Percentiles rank a stretch among this genome's conserved stretches.
These are phyloP conservation scores for Halictus ligatus DNA, from an alignment of 2,888 invertebrate species.

Conservation along the genomic window DNA sequence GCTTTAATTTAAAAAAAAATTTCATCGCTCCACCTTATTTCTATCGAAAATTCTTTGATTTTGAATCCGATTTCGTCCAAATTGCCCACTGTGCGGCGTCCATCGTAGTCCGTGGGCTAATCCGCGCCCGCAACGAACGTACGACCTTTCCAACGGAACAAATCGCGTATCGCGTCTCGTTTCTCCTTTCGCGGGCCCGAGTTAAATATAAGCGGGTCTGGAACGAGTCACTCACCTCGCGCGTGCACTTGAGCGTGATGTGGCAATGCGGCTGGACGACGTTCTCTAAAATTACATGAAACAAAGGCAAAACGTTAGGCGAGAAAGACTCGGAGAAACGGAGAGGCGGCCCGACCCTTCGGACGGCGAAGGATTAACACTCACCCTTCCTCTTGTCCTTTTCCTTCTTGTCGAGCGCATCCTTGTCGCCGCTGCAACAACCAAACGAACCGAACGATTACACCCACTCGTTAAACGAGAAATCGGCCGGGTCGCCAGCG, in stretches of 20 bases:
- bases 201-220: slow-evolving; percentile 77
- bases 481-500: not conserved
- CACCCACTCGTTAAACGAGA: too few relatives aligned
- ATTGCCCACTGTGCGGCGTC: too few relatives aligned
- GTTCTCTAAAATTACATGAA: slow-evolving; percentile 80
- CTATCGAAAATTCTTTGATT: too few relatives aligned
- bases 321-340: not conserved
- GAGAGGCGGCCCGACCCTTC: not conserved
- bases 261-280: slow-evolving; percentile 94
- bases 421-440: slow-evolving; percentile 79
- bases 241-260: slow-evolving; percentile 95
- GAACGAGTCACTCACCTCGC: slow-evolving; percentile 89
- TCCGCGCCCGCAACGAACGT: slow-evolving; percentile 40
- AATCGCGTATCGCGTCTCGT: slow-evolving; percentile 57
- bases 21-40: too few relatives aligned
- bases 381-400: slow-evolving; percentile 83
- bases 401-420: slow-evolving; percentile 79
- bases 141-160: slow-evolving; percentile 54
- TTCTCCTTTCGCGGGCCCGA: slow-evolving; percentile 54
- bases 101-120: not conserved
- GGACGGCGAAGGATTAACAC: slow-evolving; percentile 16
- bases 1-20: too few relatives aligned
- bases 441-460: slow-evolving; percentile 26
- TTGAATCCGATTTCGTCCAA: too few relatives aligned
- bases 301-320: slow-evolving; percentile 19